Evolutionary conservation across 2,797 vertebrate genomes (phyloP), one percentile per base, ranked within the genome.

Genomic region (Sebastes oblongus): DNA sequence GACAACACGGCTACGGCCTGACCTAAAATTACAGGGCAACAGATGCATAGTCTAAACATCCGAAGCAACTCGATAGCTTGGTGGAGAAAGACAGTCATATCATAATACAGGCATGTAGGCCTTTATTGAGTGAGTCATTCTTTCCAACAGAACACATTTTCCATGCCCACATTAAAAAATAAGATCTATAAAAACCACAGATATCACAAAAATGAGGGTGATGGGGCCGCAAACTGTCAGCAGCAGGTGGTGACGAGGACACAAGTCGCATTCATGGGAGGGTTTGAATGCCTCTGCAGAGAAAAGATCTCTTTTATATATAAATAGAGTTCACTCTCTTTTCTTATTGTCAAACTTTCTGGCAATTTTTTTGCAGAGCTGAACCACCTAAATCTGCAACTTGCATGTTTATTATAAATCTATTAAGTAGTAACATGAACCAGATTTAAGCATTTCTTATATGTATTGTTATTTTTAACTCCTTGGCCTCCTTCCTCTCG

Each of bases 21-120:
- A 82, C 85, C 92, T 89, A 80, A 86, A 93, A 91, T 91, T 87
- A 90, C 54, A 91, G 88, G 65, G 85, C 88, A 92, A 85, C 91
- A 92, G 90, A 93, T 94, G 91, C 89, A 89, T 55, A 91, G 91
- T 91, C 82, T 88, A 92, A 92, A 94, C 92, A 94, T 90, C 88
- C 86, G 14, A 80, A 85, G 92, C 92, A 93, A 93, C 92, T 54
- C 11, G 92, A 94, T 92, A 82, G 82, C 83, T 66, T 30, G 88
- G 91, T 89, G 92, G 91, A 93, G 93, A 91, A 89, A 92, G 89
- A 89, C 90, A 84, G 90, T 92, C 89, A 89, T 78, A 93, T 94
- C 93, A 89, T 87, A 89, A 90, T 87, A 77, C 89, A 86, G 86
- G 89, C 91, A 88, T 82, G 88, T 88, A 83, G 88, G 86, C 66